Evolutionary conservation across 2,113 vertebrate species (phyloP).

Genomic region (Trochalopteron elliotii): DNA sequence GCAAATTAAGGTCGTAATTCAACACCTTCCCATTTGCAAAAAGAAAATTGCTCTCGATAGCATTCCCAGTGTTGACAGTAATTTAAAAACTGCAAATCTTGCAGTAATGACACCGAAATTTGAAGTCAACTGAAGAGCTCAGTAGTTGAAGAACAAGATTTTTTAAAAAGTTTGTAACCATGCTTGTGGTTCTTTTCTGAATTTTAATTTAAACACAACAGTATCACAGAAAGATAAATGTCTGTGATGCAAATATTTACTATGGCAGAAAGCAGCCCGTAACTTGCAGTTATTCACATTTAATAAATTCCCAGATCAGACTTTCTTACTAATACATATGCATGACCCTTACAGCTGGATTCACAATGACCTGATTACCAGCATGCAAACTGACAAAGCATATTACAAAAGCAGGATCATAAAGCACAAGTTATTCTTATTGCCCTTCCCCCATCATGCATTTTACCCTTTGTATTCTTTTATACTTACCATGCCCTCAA

Average conservation of each 20-base stretch:
- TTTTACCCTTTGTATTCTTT: slow-evolving; percentile 36
- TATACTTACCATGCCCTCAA: slow-evolving; percentile 97
- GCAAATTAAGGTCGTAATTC: background rate
- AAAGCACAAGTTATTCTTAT: slow-evolving; percentile 37
- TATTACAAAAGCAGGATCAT: slow-evolving; percentile 67
- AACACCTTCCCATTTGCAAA: background rate
- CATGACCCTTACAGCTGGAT: slow-evolving; percentile 70
- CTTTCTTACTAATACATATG: slow-evolving; percentile 78
- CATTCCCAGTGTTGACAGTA: background rate
- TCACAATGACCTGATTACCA: slow-evolving; percentile 72
- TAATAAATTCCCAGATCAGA: slow-evolving; percentile 73
- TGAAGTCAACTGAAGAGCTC: background rate
- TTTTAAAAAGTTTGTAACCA: background rate
- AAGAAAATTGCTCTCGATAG: background rate
- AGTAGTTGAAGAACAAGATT: background rate
- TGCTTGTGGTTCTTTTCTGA: background rate
- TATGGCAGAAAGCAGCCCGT: background rate
- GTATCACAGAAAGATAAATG: background rate
- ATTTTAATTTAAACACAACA: background rate
- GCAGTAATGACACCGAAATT: background rate
- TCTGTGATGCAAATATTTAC: background rate
- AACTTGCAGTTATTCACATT: background rate
- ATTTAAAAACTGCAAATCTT: background rate
- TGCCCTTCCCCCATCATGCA: background rate
- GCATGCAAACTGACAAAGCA: slow-evolving; percentile 65